Conservation (phyloP, 2,113 vertebrate genomes). For the Thymallus thymallus region DNA sequence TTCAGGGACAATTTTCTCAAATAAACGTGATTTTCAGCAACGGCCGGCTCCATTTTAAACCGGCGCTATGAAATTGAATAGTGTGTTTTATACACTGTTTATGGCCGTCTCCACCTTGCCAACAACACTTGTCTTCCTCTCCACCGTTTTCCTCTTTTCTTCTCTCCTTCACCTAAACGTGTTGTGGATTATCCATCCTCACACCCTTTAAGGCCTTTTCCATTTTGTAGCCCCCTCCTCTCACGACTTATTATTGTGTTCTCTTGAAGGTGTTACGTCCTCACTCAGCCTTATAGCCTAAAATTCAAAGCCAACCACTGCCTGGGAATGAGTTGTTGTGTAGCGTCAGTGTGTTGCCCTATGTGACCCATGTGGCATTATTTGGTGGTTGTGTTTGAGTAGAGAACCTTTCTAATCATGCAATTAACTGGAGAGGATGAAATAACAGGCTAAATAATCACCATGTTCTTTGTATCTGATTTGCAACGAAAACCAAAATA, state of each 20-base stretch:
- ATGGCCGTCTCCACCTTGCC: constrained; percentile 42
- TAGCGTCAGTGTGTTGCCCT: not conserved
- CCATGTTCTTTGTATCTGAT: constrained; percentile 9
- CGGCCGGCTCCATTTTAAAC: constrained; percentile 56
- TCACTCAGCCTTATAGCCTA: no score
- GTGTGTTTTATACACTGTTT: constrained; percentile 56
- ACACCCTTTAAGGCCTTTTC: constrained; percentile 12
- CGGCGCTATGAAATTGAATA: constrained; percentile 54
- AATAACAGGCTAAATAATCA: constrained; percentile 10
- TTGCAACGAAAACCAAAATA: constrained; percentile 21
- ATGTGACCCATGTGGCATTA: constrained; percentile 11
- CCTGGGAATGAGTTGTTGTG: not conserved
- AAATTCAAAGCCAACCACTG: not conserved
- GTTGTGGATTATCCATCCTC: constrained; percentile 21
- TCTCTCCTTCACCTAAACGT: constrained; percentile 41
- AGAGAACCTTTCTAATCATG: constrained; percentile 37
- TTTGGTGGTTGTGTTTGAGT: constrained; percentile 21
- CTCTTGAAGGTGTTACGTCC: not conserved
- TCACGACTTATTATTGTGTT: not conserved
- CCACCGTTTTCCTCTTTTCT: constrained; percentile 24
- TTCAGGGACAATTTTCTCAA: constrained; percentile 37
- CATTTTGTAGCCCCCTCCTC: not conserved
- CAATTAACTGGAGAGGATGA: constrained; percentile 31
- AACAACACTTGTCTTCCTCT: constrained; percentile 28
- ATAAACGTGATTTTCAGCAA: constrained; percentile 24